Evolutionary conservation across 1,140 invertebrate genomes (phyloP).

Genomic region (Thrips palmi): DNA sequence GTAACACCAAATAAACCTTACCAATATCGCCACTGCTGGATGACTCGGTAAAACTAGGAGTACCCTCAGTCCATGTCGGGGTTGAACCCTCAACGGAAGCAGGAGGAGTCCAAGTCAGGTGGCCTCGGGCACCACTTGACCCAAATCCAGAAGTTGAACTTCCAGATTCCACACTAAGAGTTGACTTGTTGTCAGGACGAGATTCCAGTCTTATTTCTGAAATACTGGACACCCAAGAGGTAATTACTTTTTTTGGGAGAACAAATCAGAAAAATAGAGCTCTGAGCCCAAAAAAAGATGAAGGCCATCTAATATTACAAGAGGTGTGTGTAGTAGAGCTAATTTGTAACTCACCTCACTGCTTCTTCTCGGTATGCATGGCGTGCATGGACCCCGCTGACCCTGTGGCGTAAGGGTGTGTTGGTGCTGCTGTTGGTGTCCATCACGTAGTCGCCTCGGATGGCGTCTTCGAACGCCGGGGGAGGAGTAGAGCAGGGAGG

Average conservation of each 20-base stretch:
- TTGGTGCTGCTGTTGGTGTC: constrained; percentile 24
- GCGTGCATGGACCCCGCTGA: constrained; percentile 17
- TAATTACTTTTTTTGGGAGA: constrained; percentile 5
- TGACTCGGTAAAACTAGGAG: constrained; percentile 89
- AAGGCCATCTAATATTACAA: background rate
- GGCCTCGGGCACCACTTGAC: constrained; percentile 32
- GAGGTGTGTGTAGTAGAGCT: background rate
- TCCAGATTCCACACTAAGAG: constrained; percentile 43
- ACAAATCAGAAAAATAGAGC: constrained; percentile 9
- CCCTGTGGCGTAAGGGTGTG: constrained; percentile 22
- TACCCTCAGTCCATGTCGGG: constrained; percentile 96
- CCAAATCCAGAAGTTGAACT: constrained; percentile 28
- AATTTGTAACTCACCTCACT: constrained; percentile 21
- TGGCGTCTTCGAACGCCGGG: constrained; percentile 64
- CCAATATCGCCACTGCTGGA: constrained; percentile 82
- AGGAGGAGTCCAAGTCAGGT: constrained; percentile 61
- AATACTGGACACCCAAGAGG: constrained; percentile 23
- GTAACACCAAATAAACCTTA: too few species aligned
- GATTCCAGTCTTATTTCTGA: constrained; percentile 34
- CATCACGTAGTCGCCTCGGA: constrained; percentile 28
- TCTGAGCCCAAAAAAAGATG: constrained; percentile 1
- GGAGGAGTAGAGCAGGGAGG: constrained; percentile 72
- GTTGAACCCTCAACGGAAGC: constrained; percentile 80
- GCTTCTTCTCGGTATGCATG: constrained; percentile 20
- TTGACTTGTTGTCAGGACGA: constrained; percentile 43